Base-by-base conservation (phyloP, 2,888 invertebrate species). In the Amphipoea oculea region DNA sequence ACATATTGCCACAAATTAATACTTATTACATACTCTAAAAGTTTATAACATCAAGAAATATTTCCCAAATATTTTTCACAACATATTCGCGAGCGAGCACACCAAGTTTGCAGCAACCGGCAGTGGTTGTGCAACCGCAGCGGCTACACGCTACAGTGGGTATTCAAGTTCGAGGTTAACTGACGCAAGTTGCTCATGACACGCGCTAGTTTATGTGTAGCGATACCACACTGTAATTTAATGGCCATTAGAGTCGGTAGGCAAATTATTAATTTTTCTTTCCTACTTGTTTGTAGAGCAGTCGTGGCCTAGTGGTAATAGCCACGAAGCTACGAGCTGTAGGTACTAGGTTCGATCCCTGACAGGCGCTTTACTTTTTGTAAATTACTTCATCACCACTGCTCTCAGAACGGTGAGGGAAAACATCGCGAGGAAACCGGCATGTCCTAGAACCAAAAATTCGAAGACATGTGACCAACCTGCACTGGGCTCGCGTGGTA, bases 141-240 rank as follows among this genome's bases (percentile, higher is more conserved):
- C 82, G 86, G 89, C 86, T 78, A 85, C 79, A 78, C 84, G 84
- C 85, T 79, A 71, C 87, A 78, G 70, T 66, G 87, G 74, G 74
- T 84, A 48, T 73, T 81, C 90, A 91, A 91, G 91, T 90, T 90
- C 90, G 89, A 87, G 90, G 90, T 85, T 79, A 76, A 14, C 57
- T 76, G 70, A 80, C 84, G 82, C 82, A 82, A 84, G 48, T 7
- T 11, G 76, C 75, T 84, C 84, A 80, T 85, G 84, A 85, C 87
- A 84, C 67, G 79, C 69, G 48, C 54, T 12, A 9, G 60, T 65
- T 70, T 57, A 76, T 68, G 67, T 54, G 17, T 20, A 23, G 17
- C 63, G n/a, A 74, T 63, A 75, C 40, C 12, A 67, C 29, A 40
- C 0, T 69, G 40, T 70, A 69, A 63, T 75, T 74, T 14, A 74